phyloP scores from a whole-genome alignment of 1,140 invertebrate species.

The Pseudomyrmex flavicornis region DNA sequence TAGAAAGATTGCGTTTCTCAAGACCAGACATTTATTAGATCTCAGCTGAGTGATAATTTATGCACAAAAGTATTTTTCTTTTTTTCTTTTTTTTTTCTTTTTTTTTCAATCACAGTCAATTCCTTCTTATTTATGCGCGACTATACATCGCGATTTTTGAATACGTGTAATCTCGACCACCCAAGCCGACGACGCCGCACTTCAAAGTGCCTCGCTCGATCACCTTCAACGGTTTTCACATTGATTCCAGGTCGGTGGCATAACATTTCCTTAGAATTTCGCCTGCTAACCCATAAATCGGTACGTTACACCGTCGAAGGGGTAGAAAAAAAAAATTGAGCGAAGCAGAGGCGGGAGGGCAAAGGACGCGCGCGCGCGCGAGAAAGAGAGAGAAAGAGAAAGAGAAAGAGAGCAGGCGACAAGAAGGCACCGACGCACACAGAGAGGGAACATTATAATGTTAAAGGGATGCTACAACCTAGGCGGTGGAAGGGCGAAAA shows the following conservation, averaged over 20 bases:
- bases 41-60: not conserved
- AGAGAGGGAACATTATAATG: slow-evolving; percentile 81
- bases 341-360: slow-evolving; percentile 57
- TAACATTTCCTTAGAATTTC: slow-evolving; percentile 81
- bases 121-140: not conserved
- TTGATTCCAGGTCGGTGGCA: slow-evolving; percentile 80
- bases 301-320: slow-evolving; percentile 78
- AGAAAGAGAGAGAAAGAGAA: slow-evolving; percentile 49
- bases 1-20: not conserved
- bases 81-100: not conserved
- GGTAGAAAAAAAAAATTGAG: slow-evolving; percentile 67
- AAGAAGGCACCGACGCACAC: slow-evolving; percentile 7
- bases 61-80: too few relatives aligned
- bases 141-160: not conserved
- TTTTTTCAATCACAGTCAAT: not conserved
- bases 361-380: not conserved
- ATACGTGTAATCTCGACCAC: not conserved
- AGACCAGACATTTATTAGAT: too few relatives aligned
- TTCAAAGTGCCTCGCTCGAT: not conserved
- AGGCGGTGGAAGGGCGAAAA: slow-evolving; percentile 59
- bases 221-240: slow-evolving; percentile 78
- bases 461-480: slow-evolving; percentile 82
- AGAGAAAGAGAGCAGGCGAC: slow-evolving; percentile 58
- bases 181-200: slow-evolving; percentile 1
- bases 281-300: slow-evolving; percentile 79